phyloP scores from a whole-genome alignment of 2,113 vertebrate genomes.

The Synchiropus splendidus region DNA sequence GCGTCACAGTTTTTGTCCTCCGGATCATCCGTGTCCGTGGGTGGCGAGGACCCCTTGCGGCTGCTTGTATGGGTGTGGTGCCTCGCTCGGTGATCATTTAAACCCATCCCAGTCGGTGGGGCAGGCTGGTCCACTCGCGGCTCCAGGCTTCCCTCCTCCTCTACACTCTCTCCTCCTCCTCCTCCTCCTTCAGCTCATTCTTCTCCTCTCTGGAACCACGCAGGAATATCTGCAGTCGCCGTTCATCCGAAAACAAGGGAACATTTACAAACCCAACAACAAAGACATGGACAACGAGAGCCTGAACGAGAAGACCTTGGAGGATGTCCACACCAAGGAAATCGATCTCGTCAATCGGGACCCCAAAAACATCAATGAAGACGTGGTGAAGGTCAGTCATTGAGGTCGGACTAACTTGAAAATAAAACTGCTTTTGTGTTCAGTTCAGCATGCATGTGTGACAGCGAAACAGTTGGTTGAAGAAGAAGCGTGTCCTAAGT shows the following conservation, averaged over 20 bases:
- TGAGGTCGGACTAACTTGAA: neutral
- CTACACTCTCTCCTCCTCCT: constrained; percentile 18
- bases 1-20: too few relatives aligned
- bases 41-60: constrained; percentile 79
- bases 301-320: constrained; percentile 77
- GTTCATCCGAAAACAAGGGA: constrained; percentile 90
- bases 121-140: constrained; percentile 43
- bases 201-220: constrained; percentile 22
- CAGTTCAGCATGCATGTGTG: too few relatives aligned
- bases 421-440: too few relatives aligned
- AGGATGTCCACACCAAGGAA: constrained; percentile 91
- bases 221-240: constrained; percentile 85
- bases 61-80: constrained; percentile 77
- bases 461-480: constrained; percentile 56
- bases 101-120: constrained; percentile 67
- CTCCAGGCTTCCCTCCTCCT: constrained; percentile 31
- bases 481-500: constrained; percentile 45
- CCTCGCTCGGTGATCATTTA: constrained; percentile 56
- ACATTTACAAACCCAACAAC: constrained; percentile 98
- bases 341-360: constrained; percentile 95
- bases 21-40: constrained; percentile 3
- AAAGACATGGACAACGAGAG: constrained; percentile 90
- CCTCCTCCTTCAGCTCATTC: constrained; percentile 28
- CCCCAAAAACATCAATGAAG: constrained; percentile 89
- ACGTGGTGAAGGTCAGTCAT: constrained; percentile 87